Base-by-base conservation (phyloP, 2,888 invertebrate species). In the Copidosoma aretas region DNA sequence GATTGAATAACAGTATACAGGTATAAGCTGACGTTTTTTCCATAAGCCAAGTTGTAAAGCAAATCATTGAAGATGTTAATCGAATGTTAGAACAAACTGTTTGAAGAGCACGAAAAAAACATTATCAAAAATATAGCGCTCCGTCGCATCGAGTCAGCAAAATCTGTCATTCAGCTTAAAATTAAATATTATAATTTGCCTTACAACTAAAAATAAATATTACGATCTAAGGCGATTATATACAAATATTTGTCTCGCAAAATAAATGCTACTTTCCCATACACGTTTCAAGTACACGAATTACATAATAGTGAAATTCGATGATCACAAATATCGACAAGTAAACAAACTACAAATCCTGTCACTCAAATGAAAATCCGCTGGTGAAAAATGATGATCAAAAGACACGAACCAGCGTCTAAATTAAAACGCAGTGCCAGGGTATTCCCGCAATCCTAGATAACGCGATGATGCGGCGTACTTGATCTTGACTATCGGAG, bases 271-370 rank as follows among this genome's bases (percentile, higher is more conserved):
- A 64, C 10, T 17, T 21, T 2, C n/a, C 61, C 52, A 61, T 32
- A 32, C 1, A 22, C 53, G 39, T 56, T 10, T 63, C 19, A 8
- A 39, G 60, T 68, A 60, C 64, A 60, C 64, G 60, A 68, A 39
- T 62, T 54, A 68, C 14, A 19, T 19, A 61, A 46, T 52, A 51
- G 19, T 59, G 22, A 24, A 43, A 53, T 62, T 58, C 58, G 21
- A 12, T 60, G 39, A 68, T 68, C 64, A 64, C 64, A 68, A 64
- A 60, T n/a, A 10, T 64, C 60, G 51, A 14, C 59, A 63, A 62
- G 62, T 59, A 46, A 46, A 46, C 3, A 12, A 14, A 46, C 12
- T 12, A 46, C 43, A 12, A 14, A 15, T 46, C 12, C 12, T 8
- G 12, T 17, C 12, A 46, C 17, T 14, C 3, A 12, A 17, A 12